Conservation (phyloP, 2,797 vertebrate genomes). For the Balearica regulorum region DNA sequence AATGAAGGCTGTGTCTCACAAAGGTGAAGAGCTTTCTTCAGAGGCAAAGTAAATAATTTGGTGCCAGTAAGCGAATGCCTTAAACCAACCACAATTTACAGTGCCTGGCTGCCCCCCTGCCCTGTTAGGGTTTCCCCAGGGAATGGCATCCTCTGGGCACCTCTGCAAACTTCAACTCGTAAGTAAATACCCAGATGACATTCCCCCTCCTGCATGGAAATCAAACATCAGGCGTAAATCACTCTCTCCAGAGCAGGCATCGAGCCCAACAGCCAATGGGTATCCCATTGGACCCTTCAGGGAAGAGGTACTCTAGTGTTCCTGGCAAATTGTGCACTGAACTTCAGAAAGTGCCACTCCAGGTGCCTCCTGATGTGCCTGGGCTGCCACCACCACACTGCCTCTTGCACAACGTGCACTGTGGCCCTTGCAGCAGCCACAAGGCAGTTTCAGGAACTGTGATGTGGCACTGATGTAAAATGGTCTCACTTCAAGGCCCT, state of each 20-base stretch:
- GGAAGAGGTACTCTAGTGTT: conserved; percentile 40
- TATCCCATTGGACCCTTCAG: not conserved
- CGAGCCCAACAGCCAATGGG: not conserved
- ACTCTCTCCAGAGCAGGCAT: not conserved
- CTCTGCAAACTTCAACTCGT: not conserved
- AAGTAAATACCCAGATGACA: not conserved
- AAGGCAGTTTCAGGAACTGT: not conserved
- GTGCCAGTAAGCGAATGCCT: not conserved
- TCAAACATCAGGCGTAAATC: not conserved
- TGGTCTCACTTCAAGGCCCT: not conserved
- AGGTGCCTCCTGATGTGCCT: not conserved
- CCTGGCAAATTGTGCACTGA: not conserved
- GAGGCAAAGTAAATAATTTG: conserved; percentile 38
- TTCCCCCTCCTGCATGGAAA: not conserved
- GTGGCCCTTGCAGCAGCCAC: not conserved
- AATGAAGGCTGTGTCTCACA: not conserved
- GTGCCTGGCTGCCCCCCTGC: not conserved
- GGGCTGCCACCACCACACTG: not conserved
- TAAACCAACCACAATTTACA: not conserved
- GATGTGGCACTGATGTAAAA: not conserved
- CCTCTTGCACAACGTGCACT: rapidly evolving
- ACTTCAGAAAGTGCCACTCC: not conserved
- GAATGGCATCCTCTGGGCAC: not conserved
- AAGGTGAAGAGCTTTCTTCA: conserved; percentile 25
- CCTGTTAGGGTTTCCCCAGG: not conserved